Evolutionary conservation across 2,113 vertebrate species (phyloP), one percentile per base, ranked within the genome.

Genomic region (Hylia prasina): DNA sequence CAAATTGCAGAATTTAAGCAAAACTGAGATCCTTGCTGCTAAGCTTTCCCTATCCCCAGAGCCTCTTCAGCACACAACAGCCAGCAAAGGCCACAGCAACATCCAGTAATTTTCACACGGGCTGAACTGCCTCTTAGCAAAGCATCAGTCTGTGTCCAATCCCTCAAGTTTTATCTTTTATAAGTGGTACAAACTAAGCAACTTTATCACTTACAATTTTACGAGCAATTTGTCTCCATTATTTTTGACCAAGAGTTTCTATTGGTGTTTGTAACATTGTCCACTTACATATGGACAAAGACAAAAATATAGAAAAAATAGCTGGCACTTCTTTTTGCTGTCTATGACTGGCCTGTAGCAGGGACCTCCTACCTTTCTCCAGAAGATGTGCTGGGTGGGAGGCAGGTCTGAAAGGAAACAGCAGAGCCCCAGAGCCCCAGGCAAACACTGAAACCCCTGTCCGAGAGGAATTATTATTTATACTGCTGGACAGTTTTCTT

Each of bases 401-500:
- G 9, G 18, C 10, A 6, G 18, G 9, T 40, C n/a, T 72, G 39
- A 72, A 72, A 35, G 20, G 48, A 82, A 65, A 54, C n/a, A 45
- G 15, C 39, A 71, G 72, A 82, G 20, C 65, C 51, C 44, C 39
- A 68, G 48, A 71, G 57, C 31, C 60, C 48, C 37, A 77, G 79
- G 80, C 69, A 81, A 82, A 80, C 64, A 47, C 82, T 65, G 77
- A 94, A 92, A 82, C 40, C 28, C 44, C 69, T 76, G 28, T 70
- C 3, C 0, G 30, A 94, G 72, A 81, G 56, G 72, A 84, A 92
- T 82, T 89, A 93, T 83, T 73, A 90, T 96, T 94, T 91, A 81
- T 90, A 76, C 21, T 90, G 45, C 83, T 93, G 72, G 86, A 94
- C 86, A 92, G 57, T 92, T 90, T 68, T 95, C 72, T 94, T 90